A percentile compares a stretch with the other conserved stretches of the same genome.
Evolutionary conservation across 2,797 vertebrate genomes (phyloP).

Genomic region (Cossypha niveicapilla): DNA sequence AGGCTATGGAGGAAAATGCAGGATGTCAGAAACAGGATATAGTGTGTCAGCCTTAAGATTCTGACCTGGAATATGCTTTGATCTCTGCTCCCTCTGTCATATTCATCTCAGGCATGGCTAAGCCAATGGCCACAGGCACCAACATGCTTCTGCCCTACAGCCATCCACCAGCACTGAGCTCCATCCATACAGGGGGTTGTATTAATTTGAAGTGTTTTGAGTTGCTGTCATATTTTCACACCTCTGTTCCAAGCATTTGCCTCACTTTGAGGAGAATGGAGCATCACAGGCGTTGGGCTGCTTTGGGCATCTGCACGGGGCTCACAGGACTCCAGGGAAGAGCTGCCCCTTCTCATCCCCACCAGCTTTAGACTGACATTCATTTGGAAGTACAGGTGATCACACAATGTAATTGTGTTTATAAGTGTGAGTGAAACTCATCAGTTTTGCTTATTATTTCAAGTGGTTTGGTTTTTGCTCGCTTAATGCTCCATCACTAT

Average conservation of each 20-base stretch:
- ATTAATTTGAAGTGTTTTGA: accelerated
- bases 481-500: not conserved
- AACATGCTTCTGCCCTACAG: not conserved
- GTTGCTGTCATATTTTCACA: not conserved
- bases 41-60: not conserved
- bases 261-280: accelerated
- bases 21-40: not conserved
- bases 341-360: not conserved
- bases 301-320: accelerated
- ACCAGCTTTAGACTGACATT: not conserved
- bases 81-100: not conserved
- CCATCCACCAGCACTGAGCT: not conserved
- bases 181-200: too few relatives aligned
- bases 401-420: not conserved
- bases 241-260: not conserved
- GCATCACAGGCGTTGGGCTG: accelerated
- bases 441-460: not conserved
- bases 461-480: not conserved
- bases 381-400: not conserved
- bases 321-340: accelerated
- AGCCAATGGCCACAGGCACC: not conserved
- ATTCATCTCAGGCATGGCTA: not conserved
- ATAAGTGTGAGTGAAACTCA: not conserved
- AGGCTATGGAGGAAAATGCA: not conserved
- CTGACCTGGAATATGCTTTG: not conserved